Evolutionary conservation across 1,140 invertebrate species (phyloP).

Genomic region (Stegodyphus mimosarum): DNA sequence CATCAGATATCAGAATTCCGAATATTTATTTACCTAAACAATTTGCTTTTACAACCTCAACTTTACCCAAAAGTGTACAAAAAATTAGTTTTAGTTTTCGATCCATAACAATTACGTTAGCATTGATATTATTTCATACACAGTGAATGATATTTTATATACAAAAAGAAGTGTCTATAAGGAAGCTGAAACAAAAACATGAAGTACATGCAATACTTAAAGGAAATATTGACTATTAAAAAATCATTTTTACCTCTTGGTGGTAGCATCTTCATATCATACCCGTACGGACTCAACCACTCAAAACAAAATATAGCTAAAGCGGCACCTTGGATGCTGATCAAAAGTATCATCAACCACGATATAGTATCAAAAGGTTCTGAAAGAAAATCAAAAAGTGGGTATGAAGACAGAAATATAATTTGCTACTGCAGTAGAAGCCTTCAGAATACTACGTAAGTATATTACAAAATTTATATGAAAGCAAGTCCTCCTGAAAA

Average conservation of each 20-base stretch:
- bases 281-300: conserved; percentile 94
- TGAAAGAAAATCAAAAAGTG: conserved; percentile 68
- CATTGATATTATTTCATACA: too few species aligned
- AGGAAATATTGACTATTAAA: not conserved
- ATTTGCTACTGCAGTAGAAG: not conserved
- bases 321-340: conserved; percentile 95
- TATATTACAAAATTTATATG: not conserved
- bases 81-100: too few species aligned
- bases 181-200: too few species aligned
- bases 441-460: not conserved
- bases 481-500: too few species aligned
- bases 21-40: too few species aligned
- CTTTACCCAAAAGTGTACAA: too few species aligned
- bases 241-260: conserved; percentile 67
- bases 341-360: conserved; percentile 96
- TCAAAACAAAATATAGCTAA: conserved; percentile 98
- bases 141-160: too few species aligned
- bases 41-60: too few species aligned
- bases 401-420: not conserved
- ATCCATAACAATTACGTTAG: too few species aligned
- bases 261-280: conserved; percentile 86
- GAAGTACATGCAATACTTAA: not conserved
- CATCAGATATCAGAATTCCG: too few species aligned
- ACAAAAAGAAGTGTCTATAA: too few species aligned
- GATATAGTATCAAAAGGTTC: conserved; percentile 98